Percentiles rank a stretch among this genome's conserved stretches.
phyloP scores from a whole-genome alignment of 2,797 vertebrate genomes.

The Pantherophis alleghaniensis region DNA sequence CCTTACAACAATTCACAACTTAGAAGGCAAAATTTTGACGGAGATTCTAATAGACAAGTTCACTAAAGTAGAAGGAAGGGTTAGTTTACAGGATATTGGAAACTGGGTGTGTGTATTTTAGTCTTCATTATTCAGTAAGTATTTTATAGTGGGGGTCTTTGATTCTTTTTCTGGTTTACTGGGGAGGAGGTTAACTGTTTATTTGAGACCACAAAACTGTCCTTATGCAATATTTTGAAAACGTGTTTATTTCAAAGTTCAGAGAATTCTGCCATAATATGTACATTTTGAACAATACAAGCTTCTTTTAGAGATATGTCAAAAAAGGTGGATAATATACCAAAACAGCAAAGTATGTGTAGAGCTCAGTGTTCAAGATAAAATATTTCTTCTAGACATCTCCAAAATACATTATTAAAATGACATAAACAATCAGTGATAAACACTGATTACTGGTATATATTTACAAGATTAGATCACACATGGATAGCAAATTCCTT shows the following conservation, averaged over 20 bases:
- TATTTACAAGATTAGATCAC: neutral
- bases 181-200: neutral
- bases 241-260: neutral
- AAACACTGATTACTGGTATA: neutral
- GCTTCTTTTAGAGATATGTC: neutral
- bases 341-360: constrained; percentile 24
- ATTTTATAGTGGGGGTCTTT: neutral
- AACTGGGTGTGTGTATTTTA: neutral
- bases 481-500: neutral
- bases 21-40: neutral
- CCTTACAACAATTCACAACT: neutral
- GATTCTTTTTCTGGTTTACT: neutral
- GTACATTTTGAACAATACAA: constrained; percentile 36
- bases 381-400: constrained; percentile 22
- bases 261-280: neutral
- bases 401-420: neutral
- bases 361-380: constrained; percentile 35
- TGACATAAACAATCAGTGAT: neutral
- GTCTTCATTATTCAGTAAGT: neutral
- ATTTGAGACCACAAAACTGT: neutral
- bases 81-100: neutral
- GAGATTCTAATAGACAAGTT: neutral
- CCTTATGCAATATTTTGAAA: neutral
- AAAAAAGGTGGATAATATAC: constrained; percentile 42
- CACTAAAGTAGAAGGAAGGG: neutral